Evolutionary conservation across 2,797 vertebrate genomes (phyloP).

Genomic region (Chaunax sp.): DNA sequence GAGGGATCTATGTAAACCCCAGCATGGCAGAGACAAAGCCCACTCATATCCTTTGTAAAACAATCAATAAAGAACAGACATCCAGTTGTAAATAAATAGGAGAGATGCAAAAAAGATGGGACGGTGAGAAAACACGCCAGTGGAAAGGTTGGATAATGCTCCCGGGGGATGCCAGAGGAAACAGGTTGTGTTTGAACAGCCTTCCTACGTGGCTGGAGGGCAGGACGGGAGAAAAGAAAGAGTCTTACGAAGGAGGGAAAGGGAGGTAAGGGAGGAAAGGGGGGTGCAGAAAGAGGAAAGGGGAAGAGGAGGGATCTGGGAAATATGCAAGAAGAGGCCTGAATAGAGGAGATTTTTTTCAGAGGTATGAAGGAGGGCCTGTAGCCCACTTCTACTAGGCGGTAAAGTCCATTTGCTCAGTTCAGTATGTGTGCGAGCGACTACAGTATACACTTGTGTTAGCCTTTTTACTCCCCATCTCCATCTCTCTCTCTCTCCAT

Average conservation of each 20-base stretch:
- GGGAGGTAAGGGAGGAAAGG: conserved; percentile 4
- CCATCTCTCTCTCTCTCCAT: conserved; percentile 8
- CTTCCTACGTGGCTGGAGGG: conserved; percentile 59
- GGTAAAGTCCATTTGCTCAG: conserved; percentile 22
- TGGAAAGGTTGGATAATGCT: conserved; percentile 69
- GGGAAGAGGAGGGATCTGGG: conserved; percentile 36
- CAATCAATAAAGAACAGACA: conserved; percentile 67
- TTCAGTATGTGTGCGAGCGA: conserved; percentile 31
- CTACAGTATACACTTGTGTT: conserved; percentile 40
- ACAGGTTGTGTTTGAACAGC: conserved; percentile 81
- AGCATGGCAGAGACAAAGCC: conserved; percentile 59
- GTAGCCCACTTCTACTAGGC: conserved; percentile 6
- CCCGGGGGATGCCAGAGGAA: conserved; percentile 73
- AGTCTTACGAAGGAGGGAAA: conserved; percentile 38
- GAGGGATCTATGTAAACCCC: conserved; percentile 67
- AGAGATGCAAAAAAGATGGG: conserved; percentile 42
- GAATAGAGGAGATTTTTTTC: conserved; percentile 22
- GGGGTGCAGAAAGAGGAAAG: background rate
- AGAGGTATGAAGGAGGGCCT: conserved; percentile 30
- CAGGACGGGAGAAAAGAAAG: conserved; percentile 33
- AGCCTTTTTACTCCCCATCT: conserved; percentile 45
- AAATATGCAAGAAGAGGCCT: conserved; percentile 30
- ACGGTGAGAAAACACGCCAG: conserved; percentile 60
- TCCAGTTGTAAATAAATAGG: conserved; percentile 77
- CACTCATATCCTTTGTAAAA: conserved; percentile 75